Evolutionary conservation across 2,797 vertebrate genomes (phyloP), one percentile per base, ranked within the genome.

Genomic region (Leptodactylus fallax): DNA sequence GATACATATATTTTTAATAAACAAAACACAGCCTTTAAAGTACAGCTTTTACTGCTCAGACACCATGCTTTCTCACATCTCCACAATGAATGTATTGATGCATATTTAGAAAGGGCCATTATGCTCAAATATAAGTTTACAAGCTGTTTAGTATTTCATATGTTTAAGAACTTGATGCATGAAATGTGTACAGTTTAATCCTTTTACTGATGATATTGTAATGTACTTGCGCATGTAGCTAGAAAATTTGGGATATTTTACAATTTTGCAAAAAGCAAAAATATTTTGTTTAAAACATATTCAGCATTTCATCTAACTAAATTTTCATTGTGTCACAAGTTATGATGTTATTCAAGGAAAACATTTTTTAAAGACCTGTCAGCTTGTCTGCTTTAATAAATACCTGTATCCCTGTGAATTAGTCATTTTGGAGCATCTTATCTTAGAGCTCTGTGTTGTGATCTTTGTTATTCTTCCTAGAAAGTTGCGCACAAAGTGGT

Each of bases 1-100:
- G 67, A 76, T 63, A 67, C 47, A 81, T 74, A 79, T 79, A 60
- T 58, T 61, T 10, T 27, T 79, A 12, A 85, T 84, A 49, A 55
- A 61, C 82, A 49, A n/a, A 76, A 49, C 53, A 53, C n/a, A 36
- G 5, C 21, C 17, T 78, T 81, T 60, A 80, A 58, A 80, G 21
- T 49, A 9, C 56, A 7, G 53, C 69, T 53, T 79, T 80, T 80
- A 49, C 1, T 80, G 56, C 56, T 61, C 27, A 45, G 17, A 51
- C 71, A 74, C 45, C 72, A 76, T 11, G 45, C 53, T 58, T 36
- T 79, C 55, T 56, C 56, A 79, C 78, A 45, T 61, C 19, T 61
- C 27, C 13, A 45, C 27, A 61, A 61, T 80, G 58, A 27, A 61
- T 63, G 79, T 13, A 61, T 80, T 80, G 56, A n/a, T n/a, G 79